These are phyloP conservation scores for Sturmia bella DNA, from an alignment of 2,888 invertebrate genomes.

Conservation along the genomic window DNA sequence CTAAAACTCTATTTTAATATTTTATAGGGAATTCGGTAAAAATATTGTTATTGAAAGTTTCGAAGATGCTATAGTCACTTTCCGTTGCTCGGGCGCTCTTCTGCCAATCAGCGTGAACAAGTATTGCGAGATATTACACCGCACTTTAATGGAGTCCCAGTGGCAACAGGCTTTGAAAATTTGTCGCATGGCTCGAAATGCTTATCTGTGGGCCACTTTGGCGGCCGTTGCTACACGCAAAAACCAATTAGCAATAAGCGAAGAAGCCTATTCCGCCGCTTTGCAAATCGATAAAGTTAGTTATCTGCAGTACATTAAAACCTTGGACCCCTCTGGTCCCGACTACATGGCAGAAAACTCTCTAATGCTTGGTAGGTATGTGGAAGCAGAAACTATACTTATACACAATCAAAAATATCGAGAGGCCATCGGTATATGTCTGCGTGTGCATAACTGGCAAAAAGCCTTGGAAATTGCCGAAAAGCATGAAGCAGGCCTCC, in stretches of 20 bases:
- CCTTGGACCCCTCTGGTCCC: conserved; percentile 80
- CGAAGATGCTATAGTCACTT: conserved; percentile 91
- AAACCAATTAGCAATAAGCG: conserved; percentile 93
- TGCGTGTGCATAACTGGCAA: conserved; percentile 81
- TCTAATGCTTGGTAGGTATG: conserved; percentile 79
- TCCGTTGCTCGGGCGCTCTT: conserved; percentile 94
- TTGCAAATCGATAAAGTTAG: conserved; percentile 92
- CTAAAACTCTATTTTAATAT: background rate
- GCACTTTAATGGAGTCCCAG: conserved; percentile 87
- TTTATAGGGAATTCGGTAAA: conserved; percentile 90
- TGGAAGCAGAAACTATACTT: conserved; percentile 82
- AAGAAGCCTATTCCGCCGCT: conserved; percentile 97
- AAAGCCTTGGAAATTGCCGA: conserved; percentile 79
- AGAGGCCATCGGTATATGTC: conserved; percentile 78
- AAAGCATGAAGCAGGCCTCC: conserved; percentile 76
- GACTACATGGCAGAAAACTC: conserved; percentile 82
- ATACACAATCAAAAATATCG: conserved; percentile 79
- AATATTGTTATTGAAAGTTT: conserved; percentile 91
- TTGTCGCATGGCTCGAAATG: conserved; percentile 83
- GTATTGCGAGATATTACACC: conserved; percentile 84
- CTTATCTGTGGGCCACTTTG: conserved; percentile 95
- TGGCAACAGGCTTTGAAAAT: conserved; percentile 94
- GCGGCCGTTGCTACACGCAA: conserved; percentile 95
- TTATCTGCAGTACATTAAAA: conserved; percentile 91
- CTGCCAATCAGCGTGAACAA: conserved; percentile 82